Evolutionary conservation across 2,888 invertebrate species (phyloP), one percentile per base, ranked within the genome.

Genomic region (Drosophila anceps): DNA sequence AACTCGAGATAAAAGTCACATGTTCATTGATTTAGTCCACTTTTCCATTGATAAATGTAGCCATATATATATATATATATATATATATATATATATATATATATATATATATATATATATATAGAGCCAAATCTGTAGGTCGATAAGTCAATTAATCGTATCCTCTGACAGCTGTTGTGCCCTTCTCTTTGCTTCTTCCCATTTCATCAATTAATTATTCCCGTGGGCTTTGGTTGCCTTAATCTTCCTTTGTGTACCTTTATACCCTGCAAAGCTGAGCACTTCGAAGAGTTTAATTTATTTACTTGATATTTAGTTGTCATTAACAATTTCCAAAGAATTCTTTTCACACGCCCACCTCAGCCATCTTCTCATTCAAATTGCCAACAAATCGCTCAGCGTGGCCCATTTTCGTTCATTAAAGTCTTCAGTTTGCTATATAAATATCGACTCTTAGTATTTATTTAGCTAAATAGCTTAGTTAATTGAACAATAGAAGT

Each of bases 81-180:
- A 48, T 10, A 15, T 0, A 31, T 39, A 63, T 43, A 20, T 41
- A 41, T 8, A n/a, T n/a, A 44, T 15, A 33, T 1, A 37, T 37
- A 37, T 27, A 27, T 18, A 50, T 13, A 4, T 4, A 15, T 20
- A 18, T 50, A 50, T 12, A 7, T 18, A 35, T n/a, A 8, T 7
- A 39, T 37, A 39, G 46, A 46, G 58, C 69, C n/a, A 60, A 68
- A 60, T 70, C 68, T 57, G 57, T 59, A 41, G 66, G 59, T 69
- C 69, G 66, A 72, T 67, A 71, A 73, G 84, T 84, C 79, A 69
- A 84, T 76, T 83, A 76, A 78, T 80, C 51, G 66, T 67, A 50
- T 31, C 55, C 57, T 29, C 29, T 44, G 44, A 20, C 13, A 31
- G n/a, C 31, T 43, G 18, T 24, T 12, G 24, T 57, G 1, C 20